Evolutionary conservation across 2,797 vertebrate genomes (phyloP), one percentile per base, ranked within the genome.

Genomic region (Anolis apletophallus): DNA sequence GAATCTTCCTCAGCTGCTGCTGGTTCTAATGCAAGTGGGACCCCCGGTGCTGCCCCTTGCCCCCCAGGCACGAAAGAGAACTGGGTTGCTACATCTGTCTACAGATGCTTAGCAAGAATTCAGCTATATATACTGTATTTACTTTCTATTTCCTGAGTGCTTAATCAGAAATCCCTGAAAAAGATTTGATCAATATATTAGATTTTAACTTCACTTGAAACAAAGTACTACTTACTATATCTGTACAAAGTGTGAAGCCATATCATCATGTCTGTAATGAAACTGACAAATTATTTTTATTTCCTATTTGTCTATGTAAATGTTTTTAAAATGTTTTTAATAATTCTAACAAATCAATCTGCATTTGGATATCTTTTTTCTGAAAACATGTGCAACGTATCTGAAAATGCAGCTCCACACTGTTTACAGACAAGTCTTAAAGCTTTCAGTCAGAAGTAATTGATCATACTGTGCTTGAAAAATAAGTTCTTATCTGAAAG

Each of bases 401-500:
- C 81, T 86, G 76, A 2, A 87, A 85, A 36, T 79, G 78, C 72
- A 1, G 4, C 32, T 90, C 64, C 85, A 85, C 71, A 82, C 78
- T 86, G 84, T 40, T 57, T 23, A 87, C 89, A 92, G 55, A 83
- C 80, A 85, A 52, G 55, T 52, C 72, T 87, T 77, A 76, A 86
- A 78, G 83, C 57, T 69, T 64, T 89, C 12, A 84, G 85, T 88
- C 79, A 94, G 92, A 95, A 94, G 90, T 87, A 96, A 92, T 87
- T 92, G 81, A 79, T 77, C 64, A 84, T 84, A 82, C 89, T 83
- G 93, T 83, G 76, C 46, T 94, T 93, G 91, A 89, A 87, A 93
- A 94, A 89, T 89, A 93, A 95, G 90, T 88, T 89, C 90, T 88
- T 81, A 88, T 89, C 78, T 94, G 93, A 91, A 88, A 90, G 91